Percentiles rank a stretch among this genome's conserved stretches.
Evolutionary conservation across 2,113 vertebrate genomes (phyloP).

Genomic region (Oceanodroma tethys): DNA sequence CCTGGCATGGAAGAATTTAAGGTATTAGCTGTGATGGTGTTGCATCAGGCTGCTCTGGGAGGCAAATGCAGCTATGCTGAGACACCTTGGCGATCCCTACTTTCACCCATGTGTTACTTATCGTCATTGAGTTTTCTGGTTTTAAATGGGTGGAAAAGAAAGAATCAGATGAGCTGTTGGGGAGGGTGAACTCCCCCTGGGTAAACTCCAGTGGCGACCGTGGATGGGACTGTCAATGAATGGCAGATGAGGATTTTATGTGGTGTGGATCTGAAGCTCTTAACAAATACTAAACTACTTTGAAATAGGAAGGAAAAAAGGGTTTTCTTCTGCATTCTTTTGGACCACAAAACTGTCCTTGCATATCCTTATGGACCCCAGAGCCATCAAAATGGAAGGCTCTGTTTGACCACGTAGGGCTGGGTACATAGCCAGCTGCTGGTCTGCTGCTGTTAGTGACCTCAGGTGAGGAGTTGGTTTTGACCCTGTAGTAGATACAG

Average conservation of each 20-base stretch:
- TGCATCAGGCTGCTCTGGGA: neutral
- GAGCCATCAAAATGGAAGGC: neutral
- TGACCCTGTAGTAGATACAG: neutral
- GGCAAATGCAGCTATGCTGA: neutral
- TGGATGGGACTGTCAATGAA: neutral
- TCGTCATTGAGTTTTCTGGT: neutral
- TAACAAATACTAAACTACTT: neutral
- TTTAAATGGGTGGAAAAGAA: neutral
- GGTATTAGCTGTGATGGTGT: neutral
- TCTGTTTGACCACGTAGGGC: neutral
- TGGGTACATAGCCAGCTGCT: neutral
- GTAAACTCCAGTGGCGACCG: neutral
- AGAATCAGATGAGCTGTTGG: neutral
- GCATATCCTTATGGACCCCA: neutral
- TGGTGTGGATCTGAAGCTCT: neutral
- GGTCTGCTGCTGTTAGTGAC: neutral
- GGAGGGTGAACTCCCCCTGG: neutral
- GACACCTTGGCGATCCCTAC: neutral
- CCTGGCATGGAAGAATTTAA: neutral
- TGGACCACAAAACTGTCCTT: neutral
- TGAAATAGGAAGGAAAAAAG: neutral
- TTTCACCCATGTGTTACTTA: neutral
- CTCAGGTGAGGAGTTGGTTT: neutral
- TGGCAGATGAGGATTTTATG: neutral
- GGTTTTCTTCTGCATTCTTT: neutral